Evolutionary conservation across 2,797 vertebrate genomes (phyloP), one percentile per base, ranked within the genome.

Genomic region (Ciconia nigra): DNA sequence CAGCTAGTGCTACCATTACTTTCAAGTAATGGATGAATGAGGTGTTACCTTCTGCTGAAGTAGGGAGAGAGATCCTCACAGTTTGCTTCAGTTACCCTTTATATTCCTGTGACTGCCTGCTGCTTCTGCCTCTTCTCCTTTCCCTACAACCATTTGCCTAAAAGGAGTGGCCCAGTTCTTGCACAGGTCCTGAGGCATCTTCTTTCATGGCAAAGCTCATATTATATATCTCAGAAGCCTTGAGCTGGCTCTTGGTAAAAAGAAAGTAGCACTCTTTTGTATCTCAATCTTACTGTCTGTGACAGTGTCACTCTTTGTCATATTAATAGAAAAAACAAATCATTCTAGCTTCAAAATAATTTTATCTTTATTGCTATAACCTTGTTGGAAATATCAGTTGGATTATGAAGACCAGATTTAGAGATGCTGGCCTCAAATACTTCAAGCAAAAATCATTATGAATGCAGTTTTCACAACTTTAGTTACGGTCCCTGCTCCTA

Each of bases 181-280:
- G 22, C 15, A 7, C 25, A 37, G 28, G 7, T 57, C 2, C 1
- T 28, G 13, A 63, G 6, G 3, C 2, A 2, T 57, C 37, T 74
- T 78, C 39, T 51, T 66, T 67, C 15, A 15, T 44, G 41, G 6
- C 28, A 87, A 46, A 71, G 17, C 12, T 89, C 14, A 7, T 21
- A 2, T 44, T 63, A 15, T 5, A 4, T 21, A 2, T 59, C 28
- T 91, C n/a, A 59, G 70, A 74, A 87, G 22, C 37, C 49, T 79
- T 52, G 5, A 49, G 7, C 5, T 65, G 19, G 7, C 26, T 89
- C 11, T 49, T 52, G 18, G 7, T 52, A 44, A 63, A 63, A 77
- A 58, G 33, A 42, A 20, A 46, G 14, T 33, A 47, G 10, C 15
- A 33, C 13, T 21, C 22, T 85, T 41, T 22, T 62, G 9, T 47